phyloP scores from a whole-genome alignment of 1,140 invertebrate species.

The Drosophila sturtevanti region DNA sequence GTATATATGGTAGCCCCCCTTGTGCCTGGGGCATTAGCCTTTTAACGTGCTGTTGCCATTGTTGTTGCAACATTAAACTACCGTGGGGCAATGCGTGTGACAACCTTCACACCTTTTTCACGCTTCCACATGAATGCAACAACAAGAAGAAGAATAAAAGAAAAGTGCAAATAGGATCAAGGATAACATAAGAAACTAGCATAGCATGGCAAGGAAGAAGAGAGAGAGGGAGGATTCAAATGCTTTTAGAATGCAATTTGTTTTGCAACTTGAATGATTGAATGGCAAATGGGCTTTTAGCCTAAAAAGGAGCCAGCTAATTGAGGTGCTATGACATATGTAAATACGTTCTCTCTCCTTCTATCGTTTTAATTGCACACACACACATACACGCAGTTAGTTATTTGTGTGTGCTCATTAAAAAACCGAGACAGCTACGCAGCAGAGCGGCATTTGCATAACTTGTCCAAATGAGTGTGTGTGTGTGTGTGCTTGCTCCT shows the following conservation, averaged over 20 bases:
- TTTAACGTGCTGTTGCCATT: slow-evolving; percentile 30
- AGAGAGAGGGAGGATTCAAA: slow-evolving; percentile 18
- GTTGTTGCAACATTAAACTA: slow-evolving; percentile 21
- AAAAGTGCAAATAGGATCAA: slow-evolving; percentile 68
- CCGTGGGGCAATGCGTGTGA: slow-evolving; percentile 23
- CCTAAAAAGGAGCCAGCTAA: slow-evolving; percentile 17
- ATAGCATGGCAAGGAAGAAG: not conserved
- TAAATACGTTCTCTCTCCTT: slow-evolving; percentile 47
- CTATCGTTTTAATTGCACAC: slow-evolving; percentile 68
- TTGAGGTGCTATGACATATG: slow-evolving; percentile 29
- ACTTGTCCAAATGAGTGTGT: slow-evolving; percentile 23
- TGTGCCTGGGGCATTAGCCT: slow-evolving; percentile 51
- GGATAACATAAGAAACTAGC: slow-evolving; percentile 44
- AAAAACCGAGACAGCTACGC: slow-evolving; percentile 73
- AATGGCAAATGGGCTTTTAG: slow-evolving; percentile 57
- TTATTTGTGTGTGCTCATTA: slow-evolving; percentile 63
- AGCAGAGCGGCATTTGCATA: slow-evolving; percentile 75
- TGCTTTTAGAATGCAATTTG: slow-evolving; percentile 43
- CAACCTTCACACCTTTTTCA: slow-evolving; percentile 58
- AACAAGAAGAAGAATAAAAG: slow-evolving; percentile 14
- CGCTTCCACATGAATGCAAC: slow-evolving; percentile 48
- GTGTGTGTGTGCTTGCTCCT: slow-evolving; percentile 29
- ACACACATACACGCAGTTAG: not conserved
- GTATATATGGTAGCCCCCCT: slow-evolving; percentile 4
- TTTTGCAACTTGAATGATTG: slow-evolving; percentile 43